Percentiles rank a stretch among this genome's conserved stretches.
phyloP scores from a whole-genome alignment of 2,888 invertebrate genomes.

The Elegia similella region DNA sequence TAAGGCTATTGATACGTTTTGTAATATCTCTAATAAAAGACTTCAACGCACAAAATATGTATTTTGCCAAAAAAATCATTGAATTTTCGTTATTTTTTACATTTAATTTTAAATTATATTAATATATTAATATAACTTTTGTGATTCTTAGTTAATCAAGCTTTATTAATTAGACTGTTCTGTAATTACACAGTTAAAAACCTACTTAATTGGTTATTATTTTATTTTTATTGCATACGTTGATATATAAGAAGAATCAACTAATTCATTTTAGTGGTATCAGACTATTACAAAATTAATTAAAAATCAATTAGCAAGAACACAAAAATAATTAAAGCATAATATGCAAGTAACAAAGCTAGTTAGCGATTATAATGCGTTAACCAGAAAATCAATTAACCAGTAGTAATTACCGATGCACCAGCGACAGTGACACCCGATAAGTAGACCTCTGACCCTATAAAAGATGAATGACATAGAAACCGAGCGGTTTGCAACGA shows the following conservation, averaged over 20 bases:
- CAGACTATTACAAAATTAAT: background rate
- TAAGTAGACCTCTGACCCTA: conserved; percentile 40
- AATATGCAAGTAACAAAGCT: background rate
- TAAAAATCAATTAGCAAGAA: background rate
- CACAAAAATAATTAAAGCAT: background rate
- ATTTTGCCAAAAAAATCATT: conserved; percentile 1
- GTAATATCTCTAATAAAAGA: conserved; percentile 54
- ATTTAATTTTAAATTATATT: background rate
- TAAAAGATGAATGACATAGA: conserved; percentile 49
- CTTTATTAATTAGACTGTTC: background rate
- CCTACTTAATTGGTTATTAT: background rate
- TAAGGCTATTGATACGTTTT: conserved; percentile 15
- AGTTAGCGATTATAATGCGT: conserved; percentile 26
- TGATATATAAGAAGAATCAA: background rate
- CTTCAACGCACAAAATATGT: conserved; percentile 61
- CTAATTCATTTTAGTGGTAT: background rate
- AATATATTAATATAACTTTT: background rate
- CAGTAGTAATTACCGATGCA: conserved; percentile 29
- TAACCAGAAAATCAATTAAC: conserved; percentile 27
- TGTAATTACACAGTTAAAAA: background rate
- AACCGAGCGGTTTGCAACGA: conserved; percentile 50
- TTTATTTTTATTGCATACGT: background rate
- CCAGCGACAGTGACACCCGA: conserved; percentile 33
- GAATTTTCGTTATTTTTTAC: background rate
- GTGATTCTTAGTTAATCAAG: too few species aligned